phyloP scores from a whole-genome alignment of 30 jellyfish, hydroid and myxozoan species.

The Sanderia malayensis region DNA sequence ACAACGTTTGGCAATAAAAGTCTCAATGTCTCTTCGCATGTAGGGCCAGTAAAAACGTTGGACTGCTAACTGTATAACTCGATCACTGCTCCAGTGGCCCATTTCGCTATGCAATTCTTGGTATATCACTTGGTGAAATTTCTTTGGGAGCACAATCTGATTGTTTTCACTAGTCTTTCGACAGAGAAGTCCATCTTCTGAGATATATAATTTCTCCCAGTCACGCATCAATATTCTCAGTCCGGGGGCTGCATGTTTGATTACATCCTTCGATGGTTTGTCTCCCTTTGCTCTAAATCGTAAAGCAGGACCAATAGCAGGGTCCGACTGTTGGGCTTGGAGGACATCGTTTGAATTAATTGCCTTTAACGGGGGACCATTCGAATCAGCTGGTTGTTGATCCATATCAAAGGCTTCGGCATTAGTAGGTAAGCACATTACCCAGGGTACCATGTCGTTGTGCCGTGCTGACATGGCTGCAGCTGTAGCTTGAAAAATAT shows the following conservation, averaged over 20 bases:
- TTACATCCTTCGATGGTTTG: constrained; percentile 9
- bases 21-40: constrained; percentile 29
- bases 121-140: constrained; percentile 8
- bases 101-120: constrained; percentile 12
- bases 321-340: constrained; percentile 48
- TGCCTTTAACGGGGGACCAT: background rate
- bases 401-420: constrained; percentile 15
- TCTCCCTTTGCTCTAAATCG: constrained; percentile 15
- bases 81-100: constrained; percentile 42
- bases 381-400: constrained; percentile 8
- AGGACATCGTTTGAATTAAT: background rate
- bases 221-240: constrained; percentile 30
- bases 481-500: constrained; percentile 44
- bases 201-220: constrained; percentile 39
- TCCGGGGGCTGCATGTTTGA: constrained; percentile 12
- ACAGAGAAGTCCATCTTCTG: constrained; percentile 29
- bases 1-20: constrained; percentile 4
- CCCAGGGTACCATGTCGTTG: constrained; percentile 10
- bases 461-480: constrained; percentile 25
- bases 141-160: constrained; percentile 42
- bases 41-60: constrained; percentile 39
- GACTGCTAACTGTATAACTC: constrained; percentile 35
- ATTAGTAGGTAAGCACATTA: constrained; percentile 7
- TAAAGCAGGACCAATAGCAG: constrained; percentile 18
- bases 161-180: constrained; percentile 32